Percentiles rank a stretch among this genome's conserved stretches.
Evolutionary conservation across 2,113 vertebrate species (phyloP).

Genomic region (Eudyptes chrysolophus): DNA sequence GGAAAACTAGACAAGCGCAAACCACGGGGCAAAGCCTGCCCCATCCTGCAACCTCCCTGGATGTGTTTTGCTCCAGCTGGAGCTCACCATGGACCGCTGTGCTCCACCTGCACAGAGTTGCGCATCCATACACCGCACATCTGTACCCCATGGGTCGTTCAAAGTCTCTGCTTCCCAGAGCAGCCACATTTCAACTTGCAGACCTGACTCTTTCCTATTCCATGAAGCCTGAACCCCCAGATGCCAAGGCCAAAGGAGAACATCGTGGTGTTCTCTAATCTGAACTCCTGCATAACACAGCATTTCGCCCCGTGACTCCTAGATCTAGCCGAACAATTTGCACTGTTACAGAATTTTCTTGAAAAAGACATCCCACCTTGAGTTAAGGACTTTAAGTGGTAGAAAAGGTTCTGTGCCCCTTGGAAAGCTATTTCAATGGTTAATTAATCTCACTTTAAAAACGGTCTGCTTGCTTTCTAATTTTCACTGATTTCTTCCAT

Average conservation of each 20-base stretch:
- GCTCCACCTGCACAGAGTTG: neutral
- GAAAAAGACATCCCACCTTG: neutral
- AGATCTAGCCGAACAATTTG: neutral
- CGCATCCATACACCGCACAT: rapidly evolving
- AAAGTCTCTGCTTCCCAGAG: neutral
- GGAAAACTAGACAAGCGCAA: neutral
- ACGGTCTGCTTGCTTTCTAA: neutral
- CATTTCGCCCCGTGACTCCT: rapidly evolving
- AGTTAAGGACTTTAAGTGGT: neutral
- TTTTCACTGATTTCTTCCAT: neutral
- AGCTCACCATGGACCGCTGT: neutral
- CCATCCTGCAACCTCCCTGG: neutral
- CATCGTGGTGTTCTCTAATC: rapidly evolving
- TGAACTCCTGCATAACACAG: neutral
- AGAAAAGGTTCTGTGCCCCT: neutral
- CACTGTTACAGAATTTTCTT: neutral
- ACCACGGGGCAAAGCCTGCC: neutral
- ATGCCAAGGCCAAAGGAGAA: neutral
- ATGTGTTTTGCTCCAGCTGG: neutral
- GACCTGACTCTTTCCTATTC: neutral
- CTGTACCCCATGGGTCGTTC: rapidly evolving
- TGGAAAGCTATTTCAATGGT: neutral
- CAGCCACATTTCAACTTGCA: neutral
- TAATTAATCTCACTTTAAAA: constrained; percentile 12
- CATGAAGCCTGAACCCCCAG: neutral